Conservation (phyloP, 2,797 vertebrate genomes). For the Myotis daubentonii region DNA sequence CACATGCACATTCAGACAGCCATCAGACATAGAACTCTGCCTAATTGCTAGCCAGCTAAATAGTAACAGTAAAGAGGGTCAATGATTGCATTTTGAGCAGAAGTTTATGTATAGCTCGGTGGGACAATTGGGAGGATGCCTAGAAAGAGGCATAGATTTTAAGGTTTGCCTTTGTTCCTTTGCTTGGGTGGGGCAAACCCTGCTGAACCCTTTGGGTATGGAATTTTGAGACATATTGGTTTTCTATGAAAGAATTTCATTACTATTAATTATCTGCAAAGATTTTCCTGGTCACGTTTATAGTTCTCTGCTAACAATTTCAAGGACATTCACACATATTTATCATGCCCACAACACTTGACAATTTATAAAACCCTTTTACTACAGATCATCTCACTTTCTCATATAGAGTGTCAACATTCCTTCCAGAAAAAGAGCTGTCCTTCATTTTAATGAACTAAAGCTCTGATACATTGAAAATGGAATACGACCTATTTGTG, state of each 20-base stretch:
- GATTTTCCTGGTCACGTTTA: background rate
- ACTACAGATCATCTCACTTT: slow-evolving; percentile 15
- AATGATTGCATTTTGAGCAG: background rate
- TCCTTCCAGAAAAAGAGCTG: background rate
- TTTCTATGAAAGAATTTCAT: slow-evolving; percentile 24
- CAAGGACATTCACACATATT: slow-evolving; percentile 38
- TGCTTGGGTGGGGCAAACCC: background rate
- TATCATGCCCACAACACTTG: background rate
- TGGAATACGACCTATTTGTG: background rate
- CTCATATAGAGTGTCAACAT: background rate
- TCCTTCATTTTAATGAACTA: slow-evolving; percentile 30
- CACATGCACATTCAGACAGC: background rate
- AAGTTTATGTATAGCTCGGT: slow-evolving; percentile 11
- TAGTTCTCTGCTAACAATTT: slow-evolving; percentile 36
- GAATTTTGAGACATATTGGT: slow-evolving; percentile 20
- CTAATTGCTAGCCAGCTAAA: background rate
- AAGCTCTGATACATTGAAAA: background rate
- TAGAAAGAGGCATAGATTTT: background rate
- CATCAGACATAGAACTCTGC: background rate
- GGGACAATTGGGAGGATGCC: background rate
- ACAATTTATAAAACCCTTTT: background rate
- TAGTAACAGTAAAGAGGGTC: background rate
- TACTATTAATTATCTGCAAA: background rate
- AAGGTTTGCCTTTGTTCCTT: slow-evolving; percentile 1
- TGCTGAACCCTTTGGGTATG: background rate